Percentiles rank a stretch among this genome's conserved stretches.
Conservation (phyloP, 1,140 invertebrate species). For the Drosophila ogumai region DNA sequence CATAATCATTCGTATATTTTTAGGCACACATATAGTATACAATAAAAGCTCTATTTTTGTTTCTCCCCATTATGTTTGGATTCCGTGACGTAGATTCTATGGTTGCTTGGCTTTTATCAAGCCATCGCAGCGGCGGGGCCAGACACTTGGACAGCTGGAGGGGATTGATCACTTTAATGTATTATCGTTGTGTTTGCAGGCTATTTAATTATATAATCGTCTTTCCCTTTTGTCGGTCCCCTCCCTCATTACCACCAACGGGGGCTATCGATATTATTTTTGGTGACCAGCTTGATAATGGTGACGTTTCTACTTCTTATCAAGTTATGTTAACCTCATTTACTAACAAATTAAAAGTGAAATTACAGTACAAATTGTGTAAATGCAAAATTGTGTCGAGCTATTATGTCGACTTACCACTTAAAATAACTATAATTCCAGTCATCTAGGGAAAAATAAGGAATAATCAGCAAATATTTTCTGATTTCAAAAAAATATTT, state of each 20-base stretch:
- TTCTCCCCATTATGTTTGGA: not conserved
- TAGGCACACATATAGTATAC: not conserved
- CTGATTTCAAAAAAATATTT: too few species aligned
- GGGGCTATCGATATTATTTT: not conserved
- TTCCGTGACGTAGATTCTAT: constrained; percentile 10
- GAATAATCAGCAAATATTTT: too few species aligned
- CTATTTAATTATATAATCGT: constrained; percentile 4
- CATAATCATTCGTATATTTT: constrained; percentile 15
- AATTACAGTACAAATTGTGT: constrained; percentile 4
- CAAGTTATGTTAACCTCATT: constrained; percentile 20
- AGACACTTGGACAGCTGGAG: constrained; percentile 6
- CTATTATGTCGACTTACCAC: too few species aligned
- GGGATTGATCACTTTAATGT: not conserved
- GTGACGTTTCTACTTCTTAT: constrained; percentile 58
- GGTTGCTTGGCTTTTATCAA: constrained; percentile 13
- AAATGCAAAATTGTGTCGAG: not conserved
- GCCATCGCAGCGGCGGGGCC: not conserved
- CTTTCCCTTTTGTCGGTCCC: not conserved
- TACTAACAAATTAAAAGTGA: not conserved
- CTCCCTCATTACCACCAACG: not conserved
- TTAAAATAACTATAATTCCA: too few species aligned
- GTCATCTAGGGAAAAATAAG: too few species aligned
- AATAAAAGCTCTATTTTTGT: constrained; percentile 5
- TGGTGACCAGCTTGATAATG: constrained; percentile 26
- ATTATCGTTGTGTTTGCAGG: constrained; percentile 1